These are phyloP conservation scores for Habrosyne pyritoides DNA, from an alignment of 2,888 invertebrate species.

Conservation along the genomic window DNA sequence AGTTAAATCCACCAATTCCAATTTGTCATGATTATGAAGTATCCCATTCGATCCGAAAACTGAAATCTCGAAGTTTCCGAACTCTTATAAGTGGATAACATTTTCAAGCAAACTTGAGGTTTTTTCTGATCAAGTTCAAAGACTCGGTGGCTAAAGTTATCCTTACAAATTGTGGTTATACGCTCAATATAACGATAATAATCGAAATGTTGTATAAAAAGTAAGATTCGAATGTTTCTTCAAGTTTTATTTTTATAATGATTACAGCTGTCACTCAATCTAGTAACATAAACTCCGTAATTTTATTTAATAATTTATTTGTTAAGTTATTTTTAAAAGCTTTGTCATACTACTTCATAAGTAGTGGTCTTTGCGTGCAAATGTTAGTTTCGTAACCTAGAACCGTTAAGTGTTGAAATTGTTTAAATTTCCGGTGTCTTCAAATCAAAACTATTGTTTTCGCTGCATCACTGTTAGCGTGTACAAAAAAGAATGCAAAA, in stretches of 20 bases:
- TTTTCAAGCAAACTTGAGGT: constrained; percentile 1
- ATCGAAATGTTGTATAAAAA: background rate
- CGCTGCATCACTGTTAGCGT: too few relatives aligned
- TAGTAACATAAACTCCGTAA: too few relatives aligned
- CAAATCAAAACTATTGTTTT: too few relatives aligned
- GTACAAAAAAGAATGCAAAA: too few relatives aligned
- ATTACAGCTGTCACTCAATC: too few relatives aligned
- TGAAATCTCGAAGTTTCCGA: background rate
- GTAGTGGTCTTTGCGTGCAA: too few relatives aligned
- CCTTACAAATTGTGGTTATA: background rate
- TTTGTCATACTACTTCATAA: too few relatives aligned
- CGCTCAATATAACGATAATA: background rate
- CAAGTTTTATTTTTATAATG: background rate
- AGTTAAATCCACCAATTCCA: background rate
- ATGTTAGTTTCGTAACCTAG: too few relatives aligned
- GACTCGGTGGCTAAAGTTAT: background rate
- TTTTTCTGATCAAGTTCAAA: background rate
- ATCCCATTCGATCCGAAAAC: background rate
- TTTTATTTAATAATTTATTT: too few relatives aligned
- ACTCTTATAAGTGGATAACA: background rate
- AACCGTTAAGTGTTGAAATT: too few relatives aligned
- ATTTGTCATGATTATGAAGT: constrained; percentile 4
- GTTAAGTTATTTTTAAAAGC: too few relatives aligned
- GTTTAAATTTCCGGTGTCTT: too few relatives aligned
- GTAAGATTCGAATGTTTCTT: background rate